Base-by-base conservation (phyloP, 1,140 invertebrate genomes). In the Piezodorus guildinii region DNA sequence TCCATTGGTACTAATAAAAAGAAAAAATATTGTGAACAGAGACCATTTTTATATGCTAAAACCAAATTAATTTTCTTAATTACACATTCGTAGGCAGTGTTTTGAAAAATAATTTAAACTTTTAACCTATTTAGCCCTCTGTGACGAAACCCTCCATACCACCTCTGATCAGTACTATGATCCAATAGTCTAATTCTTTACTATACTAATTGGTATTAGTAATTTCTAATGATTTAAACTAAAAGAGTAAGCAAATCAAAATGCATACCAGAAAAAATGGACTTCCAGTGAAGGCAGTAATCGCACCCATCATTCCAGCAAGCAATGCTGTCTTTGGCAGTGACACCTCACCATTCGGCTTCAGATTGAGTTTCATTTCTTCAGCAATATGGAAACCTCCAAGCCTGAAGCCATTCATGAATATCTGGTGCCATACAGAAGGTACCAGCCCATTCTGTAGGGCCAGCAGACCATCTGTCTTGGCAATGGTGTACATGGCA, bases 401-500 rank as follows among this genome's bases (percentile, higher is more conserved):
- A 61, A 93, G 77, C 67, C 90, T 74, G 12, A 80, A 76, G 9
- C 84, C 84, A 74, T 87, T 88, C 71, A 87, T 80, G 21, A 80
- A 76, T 17, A 87, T 74, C 72, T 88, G 85, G 72, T 86, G 87
- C 67, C 74, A 81, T 0, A 95, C 73, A 0, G 90, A 91, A 0
- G 92, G 89, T 0, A 84, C 83, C 0, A 96, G 76, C 1, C 93
- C 93, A 6, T 39, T 52, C 45, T 96, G 93, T 14, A 96, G 74
- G 0, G 88, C 88, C 0, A 83, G 63, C 1, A 85, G 60, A 10
- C 85, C 84, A 73, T 87, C 85, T 60, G 77, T 75, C 65, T 78
- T 80, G 1, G 78, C 82, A 66, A 86, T 81, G 3, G 79, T 74
- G 66, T 82, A 83, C 45, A 81, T 79, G 2, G 83, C 84, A 71